Conservation (phyloP, 2,113 vertebrate genomes). For the Antigone vipio region DNA sequence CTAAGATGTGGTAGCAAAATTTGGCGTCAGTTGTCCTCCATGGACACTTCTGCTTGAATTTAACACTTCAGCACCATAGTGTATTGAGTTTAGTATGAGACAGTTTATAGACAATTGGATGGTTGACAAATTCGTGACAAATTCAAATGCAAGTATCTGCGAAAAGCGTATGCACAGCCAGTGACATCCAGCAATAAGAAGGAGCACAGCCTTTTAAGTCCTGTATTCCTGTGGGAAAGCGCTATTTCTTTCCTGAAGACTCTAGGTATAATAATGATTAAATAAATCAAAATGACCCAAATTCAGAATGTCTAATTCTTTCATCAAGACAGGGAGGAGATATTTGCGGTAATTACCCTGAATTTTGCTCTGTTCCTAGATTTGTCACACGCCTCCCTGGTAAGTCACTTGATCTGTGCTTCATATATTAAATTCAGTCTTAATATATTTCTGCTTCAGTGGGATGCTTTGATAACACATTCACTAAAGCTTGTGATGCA, state of each 20-base stretch:
- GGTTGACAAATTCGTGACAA: background rate
- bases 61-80: background rate
- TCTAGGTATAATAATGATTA: background rate
- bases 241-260: background rate
- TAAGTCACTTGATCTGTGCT: background rate
- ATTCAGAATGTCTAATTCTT: background rate
- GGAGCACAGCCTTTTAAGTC: background rate
- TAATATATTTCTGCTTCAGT: background rate
- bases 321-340: background rate
- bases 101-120: background rate
- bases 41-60: background rate
- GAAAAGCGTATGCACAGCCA: background rate
- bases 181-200: background rate
- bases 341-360: background rate
- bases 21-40: background rate
- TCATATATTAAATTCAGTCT: background rate
- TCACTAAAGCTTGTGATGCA: background rate
- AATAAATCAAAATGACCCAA: background rate
- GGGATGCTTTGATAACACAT: background rate
- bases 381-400: fast-evolving
- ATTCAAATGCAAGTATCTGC: background rate
- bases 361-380: background rate
- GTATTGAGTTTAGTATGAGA: background rate
- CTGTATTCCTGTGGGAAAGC: background rate
- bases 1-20: background rate